Evolutionary conservation across 1,140 invertebrate species (phyloP).

Genomic region (Aphis gossypii): DNA sequence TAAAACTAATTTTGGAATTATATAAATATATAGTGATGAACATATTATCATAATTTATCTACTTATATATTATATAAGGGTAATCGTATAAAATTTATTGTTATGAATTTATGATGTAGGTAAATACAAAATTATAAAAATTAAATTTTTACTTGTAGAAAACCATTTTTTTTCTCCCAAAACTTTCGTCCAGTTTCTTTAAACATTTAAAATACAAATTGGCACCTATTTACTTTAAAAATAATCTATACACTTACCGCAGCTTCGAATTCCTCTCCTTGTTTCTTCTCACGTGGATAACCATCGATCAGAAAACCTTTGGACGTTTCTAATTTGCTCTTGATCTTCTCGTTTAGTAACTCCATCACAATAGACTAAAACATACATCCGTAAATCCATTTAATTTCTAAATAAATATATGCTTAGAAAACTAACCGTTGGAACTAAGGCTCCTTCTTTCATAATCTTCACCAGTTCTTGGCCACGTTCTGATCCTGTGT

Average conservation of each 20-base stretch:
- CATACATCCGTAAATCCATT: background rate
- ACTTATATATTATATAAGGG: background rate
- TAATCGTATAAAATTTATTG: no score
- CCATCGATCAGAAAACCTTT: conserved; percentile 97
- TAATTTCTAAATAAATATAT: background rate
- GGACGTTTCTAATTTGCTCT: conserved; percentile 71
- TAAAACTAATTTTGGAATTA: background rate
- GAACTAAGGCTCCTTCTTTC: conserved; percentile 87
- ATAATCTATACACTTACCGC: conserved; percentile 65
- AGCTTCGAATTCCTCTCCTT: conserved; percentile 87
- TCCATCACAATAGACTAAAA: conserved; percentile 83
- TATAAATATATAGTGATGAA: background rate
- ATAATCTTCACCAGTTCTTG: conserved; percentile 83
- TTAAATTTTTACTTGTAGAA: background rate
- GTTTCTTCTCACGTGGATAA: conserved; percentile 90
- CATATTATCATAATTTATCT: background rate
- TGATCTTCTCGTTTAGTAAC: conserved; percentile 85
- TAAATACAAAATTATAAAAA: no score
- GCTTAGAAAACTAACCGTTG: conserved; percentile 67
- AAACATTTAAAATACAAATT: background rate
- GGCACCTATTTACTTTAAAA: background rate
- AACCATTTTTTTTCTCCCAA: background rate
- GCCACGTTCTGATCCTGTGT: conserved; percentile 83
- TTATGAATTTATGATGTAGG: no score
- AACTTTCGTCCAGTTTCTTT: background rate